Percentiles rank a stretch among this genome's conserved stretches.
Evolutionary conservation across 2,113 vertebrate genomes (phyloP).

Genomic region (Serinus canaria): DNA sequence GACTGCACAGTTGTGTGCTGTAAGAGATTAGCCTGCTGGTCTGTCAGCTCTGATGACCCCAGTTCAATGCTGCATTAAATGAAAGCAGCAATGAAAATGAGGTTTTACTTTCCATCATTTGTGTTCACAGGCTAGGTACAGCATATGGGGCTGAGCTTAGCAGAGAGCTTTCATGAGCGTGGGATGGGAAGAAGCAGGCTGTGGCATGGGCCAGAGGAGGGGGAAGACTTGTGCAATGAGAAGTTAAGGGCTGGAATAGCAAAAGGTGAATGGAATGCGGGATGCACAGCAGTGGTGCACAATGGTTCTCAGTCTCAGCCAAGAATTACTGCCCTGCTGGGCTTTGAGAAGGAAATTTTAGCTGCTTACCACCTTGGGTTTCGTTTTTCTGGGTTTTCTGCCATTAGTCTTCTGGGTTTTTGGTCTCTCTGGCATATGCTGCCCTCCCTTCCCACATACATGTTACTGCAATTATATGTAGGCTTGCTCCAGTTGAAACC

Average conservation of each 20-base stretch:
- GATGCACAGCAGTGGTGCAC: not conserved
- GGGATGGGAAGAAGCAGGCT: not conserved
- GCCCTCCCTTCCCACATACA: not conserved
- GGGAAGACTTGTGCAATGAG: not conserved
- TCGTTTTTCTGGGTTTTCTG: not conserved
- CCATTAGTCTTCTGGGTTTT: not conserved
- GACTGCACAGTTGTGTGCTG: not conserved
- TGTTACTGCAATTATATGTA: conserved; percentile 9
- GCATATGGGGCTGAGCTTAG: not conserved
- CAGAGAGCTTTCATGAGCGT: not conserved
- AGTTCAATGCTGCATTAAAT: not conserved
- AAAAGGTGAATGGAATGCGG: not conserved
- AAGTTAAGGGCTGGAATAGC: not conserved
- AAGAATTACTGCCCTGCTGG: not conserved
- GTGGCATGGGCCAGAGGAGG: not conserved
- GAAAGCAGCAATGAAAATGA: not conserved
- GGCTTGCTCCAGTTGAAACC: conserved; percentile 48
- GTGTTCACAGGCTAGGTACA: not conserved
- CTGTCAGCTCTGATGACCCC: not conserved
- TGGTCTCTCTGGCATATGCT: not conserved
- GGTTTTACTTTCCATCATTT: not conserved
- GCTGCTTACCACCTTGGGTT: not conserved
- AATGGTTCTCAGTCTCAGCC: not conserved
- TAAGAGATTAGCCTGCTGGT: not conserved
- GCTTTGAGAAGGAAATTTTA: not conserved